Conservation (phyloP, 2,113 vertebrate species). For the Harpagus bidentatus region DNA sequence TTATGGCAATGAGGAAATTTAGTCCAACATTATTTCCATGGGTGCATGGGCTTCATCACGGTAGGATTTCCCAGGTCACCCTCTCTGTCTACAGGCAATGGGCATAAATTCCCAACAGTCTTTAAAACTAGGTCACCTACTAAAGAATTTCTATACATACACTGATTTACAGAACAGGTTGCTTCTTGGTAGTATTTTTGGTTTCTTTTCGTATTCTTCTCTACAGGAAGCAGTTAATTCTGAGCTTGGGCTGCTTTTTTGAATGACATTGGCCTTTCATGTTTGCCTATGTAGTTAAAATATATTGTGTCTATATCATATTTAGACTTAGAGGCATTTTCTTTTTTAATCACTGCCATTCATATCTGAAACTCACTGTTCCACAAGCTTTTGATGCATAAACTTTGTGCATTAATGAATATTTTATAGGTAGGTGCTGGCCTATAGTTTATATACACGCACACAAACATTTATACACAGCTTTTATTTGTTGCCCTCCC, state of each 20-base stretch:
- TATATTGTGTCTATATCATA: not conserved
- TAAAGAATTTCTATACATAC: not conserved
- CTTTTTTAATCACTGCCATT: not conserved
- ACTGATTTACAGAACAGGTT: not conserved
- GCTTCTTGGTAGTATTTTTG: not conserved
- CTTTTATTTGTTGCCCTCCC: not conserved
- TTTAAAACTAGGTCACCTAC: conserved; percentile 15
- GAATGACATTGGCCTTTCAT: not conserved
- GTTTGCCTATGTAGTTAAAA: not conserved
- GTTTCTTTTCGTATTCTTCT: not conserved
- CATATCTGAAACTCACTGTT: not conserved
- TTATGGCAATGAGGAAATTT: not conserved
- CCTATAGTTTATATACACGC: not conserved
- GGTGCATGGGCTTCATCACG: not conserved
- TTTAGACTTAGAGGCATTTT: not conserved
- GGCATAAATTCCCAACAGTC: not conserved
- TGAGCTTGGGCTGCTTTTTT: not conserved
- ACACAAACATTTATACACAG: not conserved
- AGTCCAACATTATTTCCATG: not conserved
- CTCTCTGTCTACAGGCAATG: not conserved
- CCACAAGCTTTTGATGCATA: not conserved
- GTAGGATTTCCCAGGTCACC: not conserved
- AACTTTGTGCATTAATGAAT: not conserved
- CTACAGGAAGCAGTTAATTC: not conserved
- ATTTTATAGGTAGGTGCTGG: not conserved